phyloP scores from a whole-genome alignment of 2,888 invertebrate species.

The Zele albiditarsus region DNA sequence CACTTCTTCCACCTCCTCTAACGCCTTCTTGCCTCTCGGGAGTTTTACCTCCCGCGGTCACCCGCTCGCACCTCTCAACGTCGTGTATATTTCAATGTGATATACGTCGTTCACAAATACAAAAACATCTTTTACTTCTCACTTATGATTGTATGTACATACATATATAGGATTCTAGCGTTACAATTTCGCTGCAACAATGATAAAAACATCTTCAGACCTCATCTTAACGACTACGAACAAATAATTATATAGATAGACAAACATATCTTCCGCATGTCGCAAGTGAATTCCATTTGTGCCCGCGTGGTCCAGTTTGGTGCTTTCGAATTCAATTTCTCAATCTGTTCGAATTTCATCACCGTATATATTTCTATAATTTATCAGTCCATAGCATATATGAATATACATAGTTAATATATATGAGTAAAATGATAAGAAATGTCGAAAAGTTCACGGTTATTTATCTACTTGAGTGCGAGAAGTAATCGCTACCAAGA shows the following conservation, averaged over 20 bases:
- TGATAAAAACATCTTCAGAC: slow-evolving; percentile 55
- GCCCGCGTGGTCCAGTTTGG: not conserved
- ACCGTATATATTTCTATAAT: not conserved
- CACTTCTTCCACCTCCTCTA: slow-evolving; percentile 42
- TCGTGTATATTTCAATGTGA: slow-evolving; percentile 1
- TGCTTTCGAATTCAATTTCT: not conserved
- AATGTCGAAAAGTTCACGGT: not conserved
- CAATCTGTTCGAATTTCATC: not conserved
- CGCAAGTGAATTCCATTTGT: not conserved
- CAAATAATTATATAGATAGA: not conserved
- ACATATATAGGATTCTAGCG: slow-evolving; percentile 37
- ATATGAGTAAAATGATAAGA: not conserved
- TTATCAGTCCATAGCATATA: not conserved
- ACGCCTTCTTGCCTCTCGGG: slow-evolving; percentile 30
- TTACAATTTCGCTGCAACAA: slow-evolving; percentile 61
- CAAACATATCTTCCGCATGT: not conserved
- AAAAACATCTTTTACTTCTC: slow-evolving; percentile 33
- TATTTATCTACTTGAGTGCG: not conserved
- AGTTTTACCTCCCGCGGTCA: slow-evolving; percentile 46
- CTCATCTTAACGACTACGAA: not conserved
- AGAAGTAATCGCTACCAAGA: no score
- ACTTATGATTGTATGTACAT: slow-evolving; percentile 38
- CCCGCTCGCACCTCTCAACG: slow-evolving; percentile 29
- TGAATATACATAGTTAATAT: not conserved
- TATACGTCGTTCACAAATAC: slow-evolving; percentile 4